Base-by-base conservation (phyloP, 2,888 invertebrate species). In the Morpho achilles region DNA sequence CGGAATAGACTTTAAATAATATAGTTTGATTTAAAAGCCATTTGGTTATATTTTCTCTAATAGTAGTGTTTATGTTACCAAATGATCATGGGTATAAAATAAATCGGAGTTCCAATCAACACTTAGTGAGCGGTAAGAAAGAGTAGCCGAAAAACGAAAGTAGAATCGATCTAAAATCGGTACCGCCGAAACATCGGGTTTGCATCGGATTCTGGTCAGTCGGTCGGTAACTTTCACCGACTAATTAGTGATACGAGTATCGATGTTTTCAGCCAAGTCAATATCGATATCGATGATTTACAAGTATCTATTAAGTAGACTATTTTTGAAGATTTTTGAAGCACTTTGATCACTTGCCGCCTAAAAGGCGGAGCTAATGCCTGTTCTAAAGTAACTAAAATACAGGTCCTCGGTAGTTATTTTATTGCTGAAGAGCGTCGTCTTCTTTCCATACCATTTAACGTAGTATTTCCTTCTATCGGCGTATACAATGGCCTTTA, bases 111-210 rank as follows among this genome's bases (percentile, higher is more conserved):
- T 77, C 73, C 74, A 74, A 72, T 71, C 66, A 66, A 71, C 71
- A 74, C 71, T 68, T 62, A 76, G 84, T 78, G 84, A 85, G 75
- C 71, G 80, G 79, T 76, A 76, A 82, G 85, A 80, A 84, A 86
- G 86, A 87, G 87, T 83, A 87, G 85, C 83, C 87, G 52, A 89
- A 88, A 90, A 90, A 87, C 89, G 89, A 90, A 90, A 90, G 89
- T 90, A 82, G 85, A 83, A 84, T 88, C 83, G 82, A 87, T 87
- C 87, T 88, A 86, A 84, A 89, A 87, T 88, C 84, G 79, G 74
- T 80, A 78, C 72, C 75, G 75, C 85, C 85, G 82, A 88, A 89
- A 87, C 85, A 84, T 84, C 80, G 80, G 69, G 74, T 71, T 66
- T 74, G 70, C 69, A 70, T 75, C 71, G 74, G 75, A 87, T 85